Evolutionary conservation across 2,113 vertebrate genomes (phyloP).

Genomic region (Odocoileus hemionus): DNA sequence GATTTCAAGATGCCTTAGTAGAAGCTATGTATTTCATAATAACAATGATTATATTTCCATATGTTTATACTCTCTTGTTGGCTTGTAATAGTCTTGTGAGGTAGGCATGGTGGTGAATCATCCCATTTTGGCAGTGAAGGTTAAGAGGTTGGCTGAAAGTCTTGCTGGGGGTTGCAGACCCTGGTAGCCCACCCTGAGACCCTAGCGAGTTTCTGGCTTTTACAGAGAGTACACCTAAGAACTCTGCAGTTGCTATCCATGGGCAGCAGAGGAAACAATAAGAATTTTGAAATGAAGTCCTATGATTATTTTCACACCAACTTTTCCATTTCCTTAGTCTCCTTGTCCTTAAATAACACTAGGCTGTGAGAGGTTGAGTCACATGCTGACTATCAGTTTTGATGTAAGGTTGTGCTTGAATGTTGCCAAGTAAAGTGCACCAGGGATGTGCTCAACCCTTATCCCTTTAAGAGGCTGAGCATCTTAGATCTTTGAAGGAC

Average conservation of each 20-base stretch:
- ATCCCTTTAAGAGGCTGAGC: background rate
- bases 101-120: background rate
- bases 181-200: background rate
- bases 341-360: background rate
- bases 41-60: background rate
- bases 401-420: background rate
- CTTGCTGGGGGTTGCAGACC: background rate
- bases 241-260: background rate
- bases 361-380: background rate
- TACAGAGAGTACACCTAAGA: background rate
- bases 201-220: background rate
- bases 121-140: background rate
- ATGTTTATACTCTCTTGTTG: background rate
- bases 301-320: background rate
- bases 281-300: background rate
- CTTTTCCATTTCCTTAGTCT: background rate
- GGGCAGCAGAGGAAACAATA: background rate
- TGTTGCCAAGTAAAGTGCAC: background rate
- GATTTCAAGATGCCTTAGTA: background rate
- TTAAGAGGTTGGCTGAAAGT: background rate
- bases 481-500: background rate
- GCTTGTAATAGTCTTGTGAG: background rate
- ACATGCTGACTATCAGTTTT: background rate
- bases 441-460: background rate
- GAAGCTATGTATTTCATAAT: background rate